Percentiles rank a stretch among this genome's conserved stretches.
phyloP scores from a whole-genome alignment of 2,888 invertebrate species.

The Nymphalis urticae region DNA sequence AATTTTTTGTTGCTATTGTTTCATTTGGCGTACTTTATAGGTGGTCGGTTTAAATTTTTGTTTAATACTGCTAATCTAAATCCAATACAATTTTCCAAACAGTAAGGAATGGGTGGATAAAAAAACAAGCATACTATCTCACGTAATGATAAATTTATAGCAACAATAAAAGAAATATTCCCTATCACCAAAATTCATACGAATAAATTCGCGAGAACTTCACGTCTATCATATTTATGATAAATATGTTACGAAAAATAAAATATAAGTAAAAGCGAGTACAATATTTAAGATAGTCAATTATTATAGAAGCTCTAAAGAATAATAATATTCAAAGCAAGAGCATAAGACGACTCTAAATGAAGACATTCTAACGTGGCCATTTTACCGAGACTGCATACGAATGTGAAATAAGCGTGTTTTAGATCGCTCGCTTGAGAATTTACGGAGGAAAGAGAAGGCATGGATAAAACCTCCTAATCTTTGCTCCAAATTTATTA shows the following conservation, averaged over 20 bases:
- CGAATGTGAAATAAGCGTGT: conserved; percentile 21
- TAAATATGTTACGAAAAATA: not conserved
- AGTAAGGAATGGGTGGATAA: too few species aligned
- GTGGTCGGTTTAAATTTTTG: too few species aligned
- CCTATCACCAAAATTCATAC: too few species aligned
- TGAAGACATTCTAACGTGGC: conserved; percentile 20
- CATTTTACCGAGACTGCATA: conserved; percentile 28
- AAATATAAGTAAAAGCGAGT: not conserved
- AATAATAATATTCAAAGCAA: conserved; percentile 11
- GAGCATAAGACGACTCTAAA: conserved; percentile 15
- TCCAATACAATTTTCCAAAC: too few species aligned
- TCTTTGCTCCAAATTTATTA: not conserved
- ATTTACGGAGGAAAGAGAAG: conserved; percentile 8
- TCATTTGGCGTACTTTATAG: too few species aligned
- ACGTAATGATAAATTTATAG: too few species aligned
- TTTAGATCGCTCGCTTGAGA: conserved; percentile 24
- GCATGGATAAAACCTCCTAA: not conserved
- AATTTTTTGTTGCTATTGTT: too few species aligned
- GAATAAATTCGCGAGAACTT: too few species aligned
- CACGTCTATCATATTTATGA: not conserved
- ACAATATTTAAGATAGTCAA: conserved; percentile 2
- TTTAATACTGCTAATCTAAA: too few species aligned
- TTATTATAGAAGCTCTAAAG: conserved; percentile 9
- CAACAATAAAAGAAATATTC: too few species aligned
- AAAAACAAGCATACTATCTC: too few species aligned